A percentile compares a stretch with the other conserved stretches of the same genome.
phyloP scores from a whole-genome alignment of 2,113 vertebrate genomes.

The Oryzias celebensis region DNA sequence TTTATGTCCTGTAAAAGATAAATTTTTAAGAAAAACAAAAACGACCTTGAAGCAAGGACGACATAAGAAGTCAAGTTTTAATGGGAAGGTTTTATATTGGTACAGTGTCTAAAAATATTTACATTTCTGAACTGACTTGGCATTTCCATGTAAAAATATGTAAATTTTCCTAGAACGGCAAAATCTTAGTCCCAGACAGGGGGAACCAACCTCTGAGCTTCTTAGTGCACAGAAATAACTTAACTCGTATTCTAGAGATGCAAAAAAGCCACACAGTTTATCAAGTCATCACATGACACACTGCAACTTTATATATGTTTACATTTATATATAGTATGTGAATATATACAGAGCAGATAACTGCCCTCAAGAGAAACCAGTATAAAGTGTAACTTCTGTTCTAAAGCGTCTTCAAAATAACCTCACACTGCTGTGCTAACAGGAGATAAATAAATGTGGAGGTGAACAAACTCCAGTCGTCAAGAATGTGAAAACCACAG shows the following conservation, averaged over 20 bases:
- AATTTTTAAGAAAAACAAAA: background rate
- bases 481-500: too few species aligned
- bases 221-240: slow-evolving; percentile 26
- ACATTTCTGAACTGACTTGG: background rate
- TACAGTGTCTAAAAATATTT: background rate
- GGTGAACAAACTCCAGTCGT: too few species aligned
- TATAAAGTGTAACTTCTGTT: slow-evolving; percentile 24
- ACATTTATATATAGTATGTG: slow-evolving; percentile 44
- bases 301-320: slow-evolving; percentile 17
- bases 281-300: slow-evolving; percentile 23
- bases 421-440: slow-evolving; percentile 5
- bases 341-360: slow-evolving; percentile 55
- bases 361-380: background rate
- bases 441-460: background rate
- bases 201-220: slow-evolving; percentile 1
- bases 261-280: slow-evolving; percentile 19
- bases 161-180: background rate
- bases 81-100: background rate
- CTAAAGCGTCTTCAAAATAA: slow-evolving; percentile 12
- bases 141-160: background rate
- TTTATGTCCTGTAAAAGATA: too few species aligned
- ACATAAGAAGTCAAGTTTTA: background rate
- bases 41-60: slow-evolving; percentile 3
- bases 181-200: slow-evolving; percentile 19
- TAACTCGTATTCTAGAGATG: slow-evolving; percentile 35